Conservation (phyloP, 2,888 invertebrate genomes). For the Aleiodes testaceus region DNA sequence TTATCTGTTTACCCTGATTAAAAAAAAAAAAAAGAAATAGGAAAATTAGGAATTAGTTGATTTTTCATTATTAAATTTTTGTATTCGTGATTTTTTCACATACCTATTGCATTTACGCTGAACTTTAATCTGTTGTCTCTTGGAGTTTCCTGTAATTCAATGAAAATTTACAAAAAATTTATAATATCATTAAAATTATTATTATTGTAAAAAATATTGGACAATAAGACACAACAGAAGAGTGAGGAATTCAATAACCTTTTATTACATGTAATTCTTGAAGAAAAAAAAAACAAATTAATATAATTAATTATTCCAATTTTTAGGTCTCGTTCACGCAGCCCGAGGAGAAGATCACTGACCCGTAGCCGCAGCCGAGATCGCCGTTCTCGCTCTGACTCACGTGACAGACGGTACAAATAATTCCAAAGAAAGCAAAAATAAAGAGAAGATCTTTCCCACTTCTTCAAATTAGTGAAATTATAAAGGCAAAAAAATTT, state of each 20-base stretch:
- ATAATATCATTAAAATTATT: too few species aligned
- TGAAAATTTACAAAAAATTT: too few species aligned
- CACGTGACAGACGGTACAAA: constrained; percentile 70
- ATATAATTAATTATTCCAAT: constrained; percentile 42
- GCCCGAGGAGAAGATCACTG: constrained; percentile 68
- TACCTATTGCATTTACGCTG: constrained; percentile 56
- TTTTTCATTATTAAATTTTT: constrained; percentile 51
- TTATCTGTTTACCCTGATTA: constrained; percentile 64
- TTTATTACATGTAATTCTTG: not conserved
- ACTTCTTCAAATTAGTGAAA: constrained; percentile 1
- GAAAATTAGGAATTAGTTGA: constrained; percentile 61
- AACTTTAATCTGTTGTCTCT: constrained; percentile 34
- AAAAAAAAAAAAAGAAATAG: constrained; percentile 47
- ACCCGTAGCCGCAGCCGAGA: constrained; percentile 71
- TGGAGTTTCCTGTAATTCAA: not conserved
- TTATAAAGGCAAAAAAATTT: not conserved
- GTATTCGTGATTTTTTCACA: constrained; percentile 65
- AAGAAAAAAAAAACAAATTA: not conserved
- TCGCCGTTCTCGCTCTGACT: constrained; percentile 71
- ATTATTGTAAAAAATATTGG: not conserved
- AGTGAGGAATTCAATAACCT: constrained; percentile 27
- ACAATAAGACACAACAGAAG: constrained; percentile 17
- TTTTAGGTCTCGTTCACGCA: constrained; percentile 71
- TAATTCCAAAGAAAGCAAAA: not conserved
- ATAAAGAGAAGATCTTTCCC: not conserved